Percentiles rank a stretch among this genome's conserved stretches.
phyloP scores from a whole-genome alignment of 1,140 invertebrate genomes.

The Arctopsyche grandis region DNA sequence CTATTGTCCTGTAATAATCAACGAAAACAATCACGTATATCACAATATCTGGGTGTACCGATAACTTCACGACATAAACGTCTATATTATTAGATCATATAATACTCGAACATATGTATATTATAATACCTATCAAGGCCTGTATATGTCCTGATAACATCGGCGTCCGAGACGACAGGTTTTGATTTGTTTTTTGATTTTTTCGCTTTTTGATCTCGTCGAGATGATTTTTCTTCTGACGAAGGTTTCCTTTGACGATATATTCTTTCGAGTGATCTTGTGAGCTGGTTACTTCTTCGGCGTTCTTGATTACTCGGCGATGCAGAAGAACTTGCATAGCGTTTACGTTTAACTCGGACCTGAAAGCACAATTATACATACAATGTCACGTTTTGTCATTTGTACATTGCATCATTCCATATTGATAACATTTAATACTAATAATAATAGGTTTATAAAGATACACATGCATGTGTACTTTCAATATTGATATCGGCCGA shows the following conservation, averaged over 20 bases:
- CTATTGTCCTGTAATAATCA: slow-evolving; percentile 64
- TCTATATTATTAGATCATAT: background rate
- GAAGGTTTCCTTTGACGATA: slow-evolving; percentile 60
- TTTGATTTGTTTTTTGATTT: slow-evolving; percentile 39
- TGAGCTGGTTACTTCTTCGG: slow-evolving; percentile 46
- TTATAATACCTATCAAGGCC: slow-evolving; percentile 69
- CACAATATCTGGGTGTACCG: too few relatives aligned
- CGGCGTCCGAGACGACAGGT: slow-evolving; percentile 62
- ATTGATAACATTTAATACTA: too few relatives aligned
- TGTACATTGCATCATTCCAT: background rate
- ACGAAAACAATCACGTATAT: background rate
- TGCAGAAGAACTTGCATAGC: slow-evolving; percentile 45
- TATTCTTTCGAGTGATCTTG: slow-evolving; percentile 63
- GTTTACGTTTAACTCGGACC: slow-evolving; percentile 59
- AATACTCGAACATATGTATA: too few relatives aligned
- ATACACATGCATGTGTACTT: too few relatives aligned
- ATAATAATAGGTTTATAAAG: too few relatives aligned
- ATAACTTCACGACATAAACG: too few relatives aligned
- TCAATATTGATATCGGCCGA: too few relatives aligned
- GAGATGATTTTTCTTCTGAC: slow-evolving; percentile 13
- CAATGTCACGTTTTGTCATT: background rate
- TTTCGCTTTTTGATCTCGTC: slow-evolving; percentile 42
- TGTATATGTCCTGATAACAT: slow-evolving; percentile 71
- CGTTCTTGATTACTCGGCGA: slow-evolving; percentile 38
- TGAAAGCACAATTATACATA: slow-evolving; percentile 26